Evolutionary conservation across 2,888 invertebrate genomes (phyloP).

Genomic region (Abscondita cerata): DNA sequence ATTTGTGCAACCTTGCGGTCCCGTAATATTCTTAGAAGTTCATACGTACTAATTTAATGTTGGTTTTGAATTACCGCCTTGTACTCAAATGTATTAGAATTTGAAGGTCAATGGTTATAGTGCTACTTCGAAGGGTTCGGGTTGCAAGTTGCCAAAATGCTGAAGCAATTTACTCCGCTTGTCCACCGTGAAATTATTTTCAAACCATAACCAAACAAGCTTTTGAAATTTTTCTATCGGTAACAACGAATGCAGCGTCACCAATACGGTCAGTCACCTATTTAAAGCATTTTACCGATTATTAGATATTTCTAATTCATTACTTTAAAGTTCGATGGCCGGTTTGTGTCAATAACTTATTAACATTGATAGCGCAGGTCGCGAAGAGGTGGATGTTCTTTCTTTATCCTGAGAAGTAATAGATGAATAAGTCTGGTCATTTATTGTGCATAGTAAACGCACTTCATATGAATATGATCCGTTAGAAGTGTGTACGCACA

Average conservation of each 20-base stretch:
- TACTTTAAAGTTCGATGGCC: conserved; percentile 16
- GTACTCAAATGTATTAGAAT: too few species aligned
- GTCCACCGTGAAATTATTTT: conserved; percentile 21
- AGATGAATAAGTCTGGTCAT: conserved; percentile 19
- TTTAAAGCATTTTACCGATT: conserved; percentile 1
- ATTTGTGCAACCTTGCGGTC: conserved; percentile 19
- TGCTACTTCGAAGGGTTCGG: background rate
- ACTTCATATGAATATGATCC: conserved; percentile 25
- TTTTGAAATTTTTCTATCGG: conserved; percentile 9
- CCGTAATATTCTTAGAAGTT: conserved; percentile 31
- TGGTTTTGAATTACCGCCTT: too few species aligned
- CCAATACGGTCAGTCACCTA: conserved; percentile 15
- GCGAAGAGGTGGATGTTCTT: conserved; percentile 14
- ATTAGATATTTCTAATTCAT: conserved; percentile 8
- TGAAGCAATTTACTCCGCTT: too few species aligned
- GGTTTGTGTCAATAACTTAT: conserved; percentile 23
- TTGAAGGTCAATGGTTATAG: background rate
- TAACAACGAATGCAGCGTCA: conserved; percentile 14
- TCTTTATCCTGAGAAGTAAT: conserved; percentile 18
- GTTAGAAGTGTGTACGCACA: conserved; percentile 31
- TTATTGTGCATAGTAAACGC: conserved; percentile 23
- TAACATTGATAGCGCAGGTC: conserved; percentile 19
- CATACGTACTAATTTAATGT: too few species aligned
- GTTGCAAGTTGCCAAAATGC: too few species aligned
- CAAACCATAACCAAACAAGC: conserved; percentile 18